These are phyloP conservation scores for Tetragnatha montana DNA, from an alignment of 2,888 invertebrate species.

Conservation along the genomic window DNA sequence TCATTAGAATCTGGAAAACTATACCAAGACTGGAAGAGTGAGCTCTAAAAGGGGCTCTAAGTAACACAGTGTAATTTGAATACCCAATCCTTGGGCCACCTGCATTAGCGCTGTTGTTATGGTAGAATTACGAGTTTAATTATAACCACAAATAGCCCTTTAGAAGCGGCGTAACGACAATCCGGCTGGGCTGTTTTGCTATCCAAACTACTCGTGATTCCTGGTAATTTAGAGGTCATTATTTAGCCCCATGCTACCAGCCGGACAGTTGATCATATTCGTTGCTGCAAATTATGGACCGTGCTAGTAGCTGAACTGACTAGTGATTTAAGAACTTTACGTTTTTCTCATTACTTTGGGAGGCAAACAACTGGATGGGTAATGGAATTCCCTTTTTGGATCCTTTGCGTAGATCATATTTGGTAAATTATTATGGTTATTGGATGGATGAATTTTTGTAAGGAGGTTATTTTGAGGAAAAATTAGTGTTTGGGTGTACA, in stretches of 20 bases:
- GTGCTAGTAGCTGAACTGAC: background rate
- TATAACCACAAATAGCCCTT: background rate
- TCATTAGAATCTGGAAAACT: too few relatives aligned
- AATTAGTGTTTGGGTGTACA: too few relatives aligned
- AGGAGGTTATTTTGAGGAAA: too few relatives aligned
- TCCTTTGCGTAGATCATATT: background rate
- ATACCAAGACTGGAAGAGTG: too few relatives aligned
- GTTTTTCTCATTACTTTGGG: background rate
- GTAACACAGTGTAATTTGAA: background rate
- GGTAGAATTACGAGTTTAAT: background rate
- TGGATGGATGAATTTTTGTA: background rate
- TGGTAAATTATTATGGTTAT: background rate
- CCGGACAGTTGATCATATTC: background rate
- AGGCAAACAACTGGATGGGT: background rate
- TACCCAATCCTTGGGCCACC: background rate
- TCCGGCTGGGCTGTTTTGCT: background rate
- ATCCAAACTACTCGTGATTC: background rate
- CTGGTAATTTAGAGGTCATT: slow-evolving; percentile 11
- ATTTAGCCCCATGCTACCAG: background rate
- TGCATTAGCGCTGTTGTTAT: background rate
- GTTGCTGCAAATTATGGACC: background rate
- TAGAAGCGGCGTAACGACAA: background rate
- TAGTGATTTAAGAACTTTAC: background rate
- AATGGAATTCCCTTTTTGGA: background rate
- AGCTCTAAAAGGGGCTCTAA: too few relatives aligned